Evolutionary conservation across 2,888 invertebrate species (phyloP), one percentile per base, ranked within the genome.

Genomic region (Fragum sueziense): DNA sequence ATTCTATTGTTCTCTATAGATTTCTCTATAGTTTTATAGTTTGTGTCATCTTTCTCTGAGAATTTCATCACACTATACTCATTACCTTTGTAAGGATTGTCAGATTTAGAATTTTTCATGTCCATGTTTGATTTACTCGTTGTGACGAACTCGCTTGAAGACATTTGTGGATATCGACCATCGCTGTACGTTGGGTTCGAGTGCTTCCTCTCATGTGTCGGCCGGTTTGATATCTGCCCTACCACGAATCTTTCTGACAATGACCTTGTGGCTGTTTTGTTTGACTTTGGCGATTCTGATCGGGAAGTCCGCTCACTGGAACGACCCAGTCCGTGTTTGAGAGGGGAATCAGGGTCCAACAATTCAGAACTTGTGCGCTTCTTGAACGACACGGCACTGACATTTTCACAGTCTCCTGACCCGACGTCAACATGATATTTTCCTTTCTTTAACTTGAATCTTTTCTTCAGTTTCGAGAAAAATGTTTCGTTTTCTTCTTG

Each of bases 331-430:
- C 54, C 52, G 31, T 41, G 31, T 52, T 73, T 72, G 34, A 69
- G 47, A 20, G 79, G 74, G 7, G 70, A 51, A n/a, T 79, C 84
- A 34, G 61, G 59, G 20, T 73, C 74, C n/a, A 70, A 29, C 20
- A 72, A 29, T 47, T 80, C 80, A 17, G 41, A 47, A 57, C 79
- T 79, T 47, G 79, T 61, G 11, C 79, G 61, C 51, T 79, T 84
- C 71, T 72, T 79, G 51, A 84, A 84, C 2, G 84, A 84, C 31
- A 84, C 79, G 20, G 75, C 65, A 7, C 76, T 67, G 20, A 84
- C 62, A 70, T 84, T 84, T 1, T 76, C 76, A 68, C 84, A 84
- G 57, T 84, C 80, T n/a, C 84, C 84, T 7, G 84, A 80, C 34
- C 71, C 79, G 1, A 81, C 78, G 29, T 80, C 80, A 17, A 79